These are phyloP conservation scores for Poecilia gillii DNA, from an alignment of 2,797 vertebrate species.

Conservation along the genomic window DNA sequence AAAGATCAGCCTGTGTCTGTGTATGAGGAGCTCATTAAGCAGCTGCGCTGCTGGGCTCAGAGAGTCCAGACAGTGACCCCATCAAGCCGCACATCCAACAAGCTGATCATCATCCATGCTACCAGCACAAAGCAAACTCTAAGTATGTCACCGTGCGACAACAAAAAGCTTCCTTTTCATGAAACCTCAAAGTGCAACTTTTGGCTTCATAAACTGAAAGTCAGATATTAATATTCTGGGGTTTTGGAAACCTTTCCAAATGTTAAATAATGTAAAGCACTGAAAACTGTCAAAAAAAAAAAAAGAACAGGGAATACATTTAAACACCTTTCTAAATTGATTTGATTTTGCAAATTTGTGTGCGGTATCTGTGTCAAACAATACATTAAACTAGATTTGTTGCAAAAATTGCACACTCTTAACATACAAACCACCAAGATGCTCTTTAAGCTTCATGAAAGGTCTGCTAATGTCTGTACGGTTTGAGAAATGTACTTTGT, in stretches of 20 bases:
- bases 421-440: neutral
- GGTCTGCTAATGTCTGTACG: neutral
- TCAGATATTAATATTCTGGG: neutral
- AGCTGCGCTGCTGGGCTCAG: conserved; percentile 74
- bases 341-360: neutral
- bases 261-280: neutral
- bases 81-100: conserved; percentile 71
- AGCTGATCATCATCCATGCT: conserved; percentile 79
- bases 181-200: neutral
- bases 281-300: neutral
- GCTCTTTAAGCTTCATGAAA: neutral
- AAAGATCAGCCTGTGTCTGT: conserved; percentile 58
- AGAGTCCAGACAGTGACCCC: conserved; percentile 58
- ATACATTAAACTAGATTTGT: neutral
- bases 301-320: neutral
- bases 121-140: conserved; percentile 63
- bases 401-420: neutral
- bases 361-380: neutral
- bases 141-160: conserved; percentile 60
- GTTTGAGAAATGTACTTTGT: conserved; percentile 2
- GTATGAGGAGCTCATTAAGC: conserved; percentile 74
- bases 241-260: neutral
- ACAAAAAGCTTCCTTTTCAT: neutral
- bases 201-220: neutral
- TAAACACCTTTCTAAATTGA: neutral